phyloP scores from a whole-genome alignment of 2,888 invertebrate genomes.

The Chirona hameri region DNA sequence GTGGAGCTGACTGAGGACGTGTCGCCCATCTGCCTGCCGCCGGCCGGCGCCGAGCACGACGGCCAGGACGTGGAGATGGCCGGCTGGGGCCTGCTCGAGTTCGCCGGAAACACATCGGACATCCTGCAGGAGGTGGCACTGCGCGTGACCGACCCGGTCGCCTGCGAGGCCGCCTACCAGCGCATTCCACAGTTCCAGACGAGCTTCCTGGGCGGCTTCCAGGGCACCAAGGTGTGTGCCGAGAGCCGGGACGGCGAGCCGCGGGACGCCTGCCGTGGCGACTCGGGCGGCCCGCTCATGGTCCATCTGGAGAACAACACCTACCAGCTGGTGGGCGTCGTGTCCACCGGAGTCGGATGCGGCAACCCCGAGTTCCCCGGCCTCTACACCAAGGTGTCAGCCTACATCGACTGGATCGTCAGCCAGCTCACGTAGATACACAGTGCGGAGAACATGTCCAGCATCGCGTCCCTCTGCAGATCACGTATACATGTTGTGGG shows the following conservation, averaged over 20 bases:
- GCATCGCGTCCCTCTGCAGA: too few species aligned
- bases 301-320: background rate
- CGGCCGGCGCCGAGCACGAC: background rate
- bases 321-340: background rate
- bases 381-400: background rate
- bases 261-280: background rate
- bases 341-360: background rate
- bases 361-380: background rate
- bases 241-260: background rate
- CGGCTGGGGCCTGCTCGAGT: background rate
- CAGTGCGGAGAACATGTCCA: too few species aligned
- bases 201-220: background rate
- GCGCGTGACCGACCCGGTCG: background rate
- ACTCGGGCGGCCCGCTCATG: background rate
- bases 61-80: background rate
- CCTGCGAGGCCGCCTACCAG: background rate
- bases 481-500: too few species aligned
- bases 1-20: background rate
- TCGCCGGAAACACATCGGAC: background rate
- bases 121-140: background rate
- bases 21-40: background rate
- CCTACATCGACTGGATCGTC: background rate
- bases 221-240: background rate
- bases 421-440: too few species aligned
- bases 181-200: background rate